phyloP scores from a whole-genome alignment of 2,113 vertebrate species.

The Vimba vimba region DNA sequence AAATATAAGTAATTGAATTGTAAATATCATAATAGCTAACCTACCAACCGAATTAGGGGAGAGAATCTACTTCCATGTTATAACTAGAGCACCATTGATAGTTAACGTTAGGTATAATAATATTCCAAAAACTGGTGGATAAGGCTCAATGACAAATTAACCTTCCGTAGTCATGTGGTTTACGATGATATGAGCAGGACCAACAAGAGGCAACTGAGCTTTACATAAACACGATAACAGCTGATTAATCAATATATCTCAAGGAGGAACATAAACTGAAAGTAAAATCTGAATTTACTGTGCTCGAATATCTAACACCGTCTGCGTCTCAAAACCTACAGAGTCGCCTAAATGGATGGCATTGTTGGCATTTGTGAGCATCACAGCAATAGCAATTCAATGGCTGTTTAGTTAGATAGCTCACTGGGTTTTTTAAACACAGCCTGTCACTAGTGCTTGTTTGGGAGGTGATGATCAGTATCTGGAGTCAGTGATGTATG shows the following conservation, averaged over 20 bases:
- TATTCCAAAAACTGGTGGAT: too few species aligned
- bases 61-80: too few species aligned
- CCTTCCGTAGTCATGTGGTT: neutral
- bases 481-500: neutral
- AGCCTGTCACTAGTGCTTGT: neutral
- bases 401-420: neutral
- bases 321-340: neutral
- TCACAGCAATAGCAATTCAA: neutral
- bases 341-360: neutral
- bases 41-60: too few species aligned
- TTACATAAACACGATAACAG: neutral
- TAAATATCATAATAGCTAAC: neutral
- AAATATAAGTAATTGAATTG: neutral
- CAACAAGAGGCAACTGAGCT: neutral
- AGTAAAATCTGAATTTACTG: neutral
- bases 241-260: neutral
- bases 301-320: neutral
- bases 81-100: neutral
- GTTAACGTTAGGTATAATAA: neutral
- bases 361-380: neutral
- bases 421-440: neutral
- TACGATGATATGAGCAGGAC: neutral
- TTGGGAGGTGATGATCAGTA: neutral
- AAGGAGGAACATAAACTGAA: neutral
- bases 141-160: neutral